phyloP scores from a whole-genome alignment of 2,888 invertebrate genomes.

The Icerya purchasi region DNA sequence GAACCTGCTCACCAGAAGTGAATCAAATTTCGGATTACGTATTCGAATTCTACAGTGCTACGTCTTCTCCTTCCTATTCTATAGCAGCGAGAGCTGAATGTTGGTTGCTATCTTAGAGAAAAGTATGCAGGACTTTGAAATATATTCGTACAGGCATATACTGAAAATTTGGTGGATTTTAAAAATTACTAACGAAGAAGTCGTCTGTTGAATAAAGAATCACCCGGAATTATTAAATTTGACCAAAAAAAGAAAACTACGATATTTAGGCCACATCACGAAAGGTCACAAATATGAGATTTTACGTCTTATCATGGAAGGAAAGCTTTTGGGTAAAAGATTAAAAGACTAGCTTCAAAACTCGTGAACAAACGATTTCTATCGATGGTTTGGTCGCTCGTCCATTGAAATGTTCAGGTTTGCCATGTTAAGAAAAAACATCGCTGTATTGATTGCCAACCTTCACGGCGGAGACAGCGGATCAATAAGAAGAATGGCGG shows the following conservation, averaged over 20 bases:
- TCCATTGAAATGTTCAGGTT: too few relatives aligned
- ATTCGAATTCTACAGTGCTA: not conserved
- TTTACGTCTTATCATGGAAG: not conserved
- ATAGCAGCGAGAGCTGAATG: not conserved
- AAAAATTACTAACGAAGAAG: not conserved
- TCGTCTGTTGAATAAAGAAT: not conserved
- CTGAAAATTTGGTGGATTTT: not conserved
- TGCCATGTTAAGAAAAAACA: too few relatives aligned
- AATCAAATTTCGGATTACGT: not conserved
- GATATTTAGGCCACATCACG: not conserved
- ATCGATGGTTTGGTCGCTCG: too few relatives aligned
- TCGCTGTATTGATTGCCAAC: too few relatives aligned
- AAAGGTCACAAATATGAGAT: too few relatives aligned
- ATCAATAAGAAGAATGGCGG: too few relatives aligned
- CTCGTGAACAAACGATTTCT: too few relatives aligned
- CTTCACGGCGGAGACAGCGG: too few relatives aligned
- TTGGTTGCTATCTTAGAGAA: not conserved
- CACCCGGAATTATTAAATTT: not conserved
- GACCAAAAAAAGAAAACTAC: not conserved
- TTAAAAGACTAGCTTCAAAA: too few relatives aligned
- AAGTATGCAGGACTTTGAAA: not conserved
- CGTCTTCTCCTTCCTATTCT: too few relatives aligned
- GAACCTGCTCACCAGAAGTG: not conserved
- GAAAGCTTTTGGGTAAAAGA: not conserved
- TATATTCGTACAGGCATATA: not conserved